phyloP scores from a whole-genome alignment of 2,113 vertebrate species.

The Zosterops borbonicus region DNA sequence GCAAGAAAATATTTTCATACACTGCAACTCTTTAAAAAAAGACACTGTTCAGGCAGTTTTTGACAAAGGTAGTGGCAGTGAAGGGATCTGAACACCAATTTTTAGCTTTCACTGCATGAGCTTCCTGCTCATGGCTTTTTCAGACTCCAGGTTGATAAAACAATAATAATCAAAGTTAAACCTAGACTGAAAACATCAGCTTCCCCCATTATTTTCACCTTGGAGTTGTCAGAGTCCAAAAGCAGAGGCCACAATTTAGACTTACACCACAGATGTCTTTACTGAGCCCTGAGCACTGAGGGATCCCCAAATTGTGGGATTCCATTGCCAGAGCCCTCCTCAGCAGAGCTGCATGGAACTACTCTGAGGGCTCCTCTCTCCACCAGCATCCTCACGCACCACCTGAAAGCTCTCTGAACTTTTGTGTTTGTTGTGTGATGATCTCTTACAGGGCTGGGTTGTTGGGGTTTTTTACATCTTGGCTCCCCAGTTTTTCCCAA shows the following conservation, averaged over 20 bases:
- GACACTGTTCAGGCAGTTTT: background rate
- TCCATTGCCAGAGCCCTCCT: background rate
- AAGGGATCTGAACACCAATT: background rate
- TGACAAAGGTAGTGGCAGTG: background rate
- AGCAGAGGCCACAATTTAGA: background rate
- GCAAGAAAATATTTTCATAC: background rate
- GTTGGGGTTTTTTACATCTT: background rate
- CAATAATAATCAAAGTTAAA: background rate
- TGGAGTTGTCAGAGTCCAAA: background rate
- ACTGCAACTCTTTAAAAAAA: background rate
- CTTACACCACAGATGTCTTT: background rate
- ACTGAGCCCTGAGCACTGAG: background rate
- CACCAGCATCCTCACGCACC: background rate
- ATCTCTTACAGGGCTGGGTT: background rate
- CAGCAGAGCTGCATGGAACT: background rate
- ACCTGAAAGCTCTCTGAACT: background rate
- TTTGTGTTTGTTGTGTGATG: rapidly evolving
- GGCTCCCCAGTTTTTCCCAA: background rate
- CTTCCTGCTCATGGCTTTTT: background rate
- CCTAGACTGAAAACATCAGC: background rate
- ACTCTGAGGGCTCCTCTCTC: rapidly evolving
- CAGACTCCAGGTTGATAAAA: background rate
- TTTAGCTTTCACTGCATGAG: background rate
- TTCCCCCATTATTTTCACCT: background rate
- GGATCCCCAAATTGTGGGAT: background rate